phyloP scores from a whole-genome alignment of 2,797 vertebrate genomes.

The Sus cebifrons region DNA sequence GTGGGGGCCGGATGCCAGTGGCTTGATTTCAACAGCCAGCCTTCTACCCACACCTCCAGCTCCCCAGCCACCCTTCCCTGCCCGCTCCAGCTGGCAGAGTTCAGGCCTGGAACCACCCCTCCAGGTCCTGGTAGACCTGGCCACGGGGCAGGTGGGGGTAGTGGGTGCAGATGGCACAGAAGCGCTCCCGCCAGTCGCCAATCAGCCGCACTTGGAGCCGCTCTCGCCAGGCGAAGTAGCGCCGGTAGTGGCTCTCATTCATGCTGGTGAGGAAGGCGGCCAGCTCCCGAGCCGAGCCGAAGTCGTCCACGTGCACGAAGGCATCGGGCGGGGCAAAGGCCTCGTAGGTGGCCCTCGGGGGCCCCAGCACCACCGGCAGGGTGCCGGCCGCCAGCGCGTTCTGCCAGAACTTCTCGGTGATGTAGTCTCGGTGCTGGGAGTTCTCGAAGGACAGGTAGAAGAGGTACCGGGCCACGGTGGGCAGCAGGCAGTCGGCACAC shows the following conservation, averaged over 20 bases:
- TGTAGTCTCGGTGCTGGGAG: slow-evolving; percentile 93
- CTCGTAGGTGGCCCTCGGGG: slow-evolving; percentile 92
- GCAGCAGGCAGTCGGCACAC: slow-evolving; percentile 89
- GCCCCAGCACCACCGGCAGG: slow-evolving; percentile 95
- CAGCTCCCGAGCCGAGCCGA: slow-evolving; percentile 91
- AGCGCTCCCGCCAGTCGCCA: slow-evolving; percentile 93
- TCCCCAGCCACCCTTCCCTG: neutral
- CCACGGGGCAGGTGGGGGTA: slow-evolving; percentile 88
- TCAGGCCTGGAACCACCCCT: slow-evolving; percentile 89
- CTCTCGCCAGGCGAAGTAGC: slow-evolving; percentile 93
- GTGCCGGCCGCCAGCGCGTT: slow-evolving; percentile 93
- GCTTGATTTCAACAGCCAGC: slow-evolving; percentile 25
- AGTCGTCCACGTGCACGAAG: slow-evolving; percentile 96
- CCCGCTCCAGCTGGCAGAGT: fast-evolving
- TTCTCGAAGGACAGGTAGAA: slow-evolving; percentile 99
- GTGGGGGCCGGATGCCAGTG: neutral
- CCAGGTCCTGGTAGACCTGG: slow-evolving; percentile 91
- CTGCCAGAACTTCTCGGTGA: slow-evolving; percentile 98
- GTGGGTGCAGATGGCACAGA: slow-evolving; percentile 93
- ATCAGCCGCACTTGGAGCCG: slow-evolving; percentile 90
- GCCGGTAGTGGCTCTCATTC: slow-evolving; percentile 90
- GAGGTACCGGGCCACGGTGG: slow-evolving; percentile 93
- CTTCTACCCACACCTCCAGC: neutral
- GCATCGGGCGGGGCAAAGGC: slow-evolving; percentile 92
- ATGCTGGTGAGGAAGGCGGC: slow-evolving; percentile 91